phyloP scores from a whole-genome alignment of 1,140 invertebrate genomes.

The Brachionus rubens region DNA sequence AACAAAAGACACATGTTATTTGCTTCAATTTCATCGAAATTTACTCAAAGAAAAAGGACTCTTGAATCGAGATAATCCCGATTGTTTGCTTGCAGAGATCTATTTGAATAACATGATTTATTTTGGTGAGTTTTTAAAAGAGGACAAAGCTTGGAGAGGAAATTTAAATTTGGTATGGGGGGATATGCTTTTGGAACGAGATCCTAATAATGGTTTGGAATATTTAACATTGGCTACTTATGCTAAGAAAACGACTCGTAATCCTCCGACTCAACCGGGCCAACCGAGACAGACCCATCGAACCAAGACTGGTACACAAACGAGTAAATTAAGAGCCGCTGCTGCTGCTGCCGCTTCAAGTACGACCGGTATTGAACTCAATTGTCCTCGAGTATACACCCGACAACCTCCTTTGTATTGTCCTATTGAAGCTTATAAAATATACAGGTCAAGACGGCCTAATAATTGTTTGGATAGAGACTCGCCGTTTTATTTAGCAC shows the following conservation, averaged over 20 bases:
- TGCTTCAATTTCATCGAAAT: conserved; percentile 28
- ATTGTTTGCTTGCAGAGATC: conserved; percentile 23
- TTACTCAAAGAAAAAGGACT: conserved; percentile 38
- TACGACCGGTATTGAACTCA: not conserved
- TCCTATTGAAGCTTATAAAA: conserved; percentile 40
- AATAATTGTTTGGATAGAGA: conserved; percentile 7
- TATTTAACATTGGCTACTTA: conserved; percentile 41
- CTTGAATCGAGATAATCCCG: conserved; percentile 31
- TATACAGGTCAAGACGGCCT: conserved; percentile 13
- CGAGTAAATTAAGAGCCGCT: conserved; percentile 31
- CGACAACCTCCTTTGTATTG: conserved; percentile 22
- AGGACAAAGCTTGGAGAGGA: conserved; percentile 44
- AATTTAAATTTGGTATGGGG: conserved; percentile 40
- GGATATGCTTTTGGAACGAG: conserved; percentile 13
- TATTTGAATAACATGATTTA: conserved; percentile 43
- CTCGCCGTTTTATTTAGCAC: conserved; percentile 33
- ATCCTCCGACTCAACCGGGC: not conserved
- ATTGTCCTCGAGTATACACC: conserved; percentile 25
- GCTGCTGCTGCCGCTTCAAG: not conserved
- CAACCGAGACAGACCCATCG: not conserved
- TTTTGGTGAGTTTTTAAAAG: conserved; percentile 44
- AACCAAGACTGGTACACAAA: conserved; percentile 40
- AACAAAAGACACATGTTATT: conserved; percentile 34
- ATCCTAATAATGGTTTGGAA: conserved; percentile 19
- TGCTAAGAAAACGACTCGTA: conserved; percentile 32